phyloP scores from a whole-genome alignment of 2,113 vertebrate species.

The Salvelinus fontinalis region DNA sequence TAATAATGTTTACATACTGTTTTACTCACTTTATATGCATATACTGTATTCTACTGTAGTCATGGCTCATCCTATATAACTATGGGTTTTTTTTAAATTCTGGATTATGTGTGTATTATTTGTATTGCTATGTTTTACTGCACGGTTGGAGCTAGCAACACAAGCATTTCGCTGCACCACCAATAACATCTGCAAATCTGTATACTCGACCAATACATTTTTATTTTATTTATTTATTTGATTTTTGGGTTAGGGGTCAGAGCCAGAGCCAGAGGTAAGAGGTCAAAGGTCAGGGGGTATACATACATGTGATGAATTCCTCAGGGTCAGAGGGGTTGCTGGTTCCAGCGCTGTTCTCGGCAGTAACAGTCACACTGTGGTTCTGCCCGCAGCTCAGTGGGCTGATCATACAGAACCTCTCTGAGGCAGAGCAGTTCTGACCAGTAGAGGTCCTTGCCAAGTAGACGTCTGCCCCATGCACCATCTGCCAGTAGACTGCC shows the following conservation, averaged over 20 bases:
- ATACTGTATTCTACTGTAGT: too few relatives aligned
- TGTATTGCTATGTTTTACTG: too few relatives aligned
- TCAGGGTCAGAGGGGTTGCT: constrained; percentile 73
- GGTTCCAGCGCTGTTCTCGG: constrained; percentile 81
- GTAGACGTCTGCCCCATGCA: constrained; percentile 79
- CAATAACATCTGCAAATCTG: too few relatives aligned
- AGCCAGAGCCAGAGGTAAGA: background rate
- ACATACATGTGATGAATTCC: constrained; percentile 83
- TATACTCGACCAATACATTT: too few relatives aligned
- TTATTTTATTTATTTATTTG: too few relatives aligned
- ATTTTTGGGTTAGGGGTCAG: background rate
- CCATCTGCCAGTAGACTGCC: constrained; percentile 69
- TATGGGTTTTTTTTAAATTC: too few relatives aligned
- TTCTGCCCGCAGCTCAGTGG: constrained; percentile 81
- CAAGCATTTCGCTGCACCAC: too few relatives aligned
- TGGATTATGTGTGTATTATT: too few relatives aligned
- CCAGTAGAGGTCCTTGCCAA: constrained; percentile 55
- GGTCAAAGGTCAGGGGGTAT: background rate
- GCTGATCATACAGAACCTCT: constrained; percentile 71
- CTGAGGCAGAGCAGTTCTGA: constrained; percentile 71
- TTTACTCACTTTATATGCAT: too few relatives aligned
- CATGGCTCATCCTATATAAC: too few relatives aligned
- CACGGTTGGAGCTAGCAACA: too few relatives aligned
- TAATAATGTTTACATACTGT: too few relatives aligned
- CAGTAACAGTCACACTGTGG: constrained; percentile 74